phyloP scores from a whole-genome alignment of 2,113 vertebrate genomes.

The Salvelinus sp. region DNA sequence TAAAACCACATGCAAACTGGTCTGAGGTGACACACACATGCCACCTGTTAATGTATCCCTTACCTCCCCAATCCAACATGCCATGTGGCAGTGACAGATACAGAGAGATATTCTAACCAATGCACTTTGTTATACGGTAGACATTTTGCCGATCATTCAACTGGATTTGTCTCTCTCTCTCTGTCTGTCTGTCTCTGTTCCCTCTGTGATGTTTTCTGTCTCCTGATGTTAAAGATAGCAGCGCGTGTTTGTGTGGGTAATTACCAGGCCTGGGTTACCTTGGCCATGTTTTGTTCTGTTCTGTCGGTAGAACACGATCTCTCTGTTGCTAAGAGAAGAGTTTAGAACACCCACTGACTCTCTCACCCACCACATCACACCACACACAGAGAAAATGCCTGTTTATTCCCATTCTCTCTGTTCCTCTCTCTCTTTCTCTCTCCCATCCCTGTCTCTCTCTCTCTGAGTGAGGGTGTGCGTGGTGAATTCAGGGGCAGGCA shows the following conservation, averaged over 20 bases:
- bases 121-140: not conserved
- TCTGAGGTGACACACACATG: not conserved
- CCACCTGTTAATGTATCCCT: slow-evolving; percentile 22
- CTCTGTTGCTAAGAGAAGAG: slow-evolving; percentile 33
- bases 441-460: slow-evolving; percentile 4
- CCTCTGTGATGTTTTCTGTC: not conserved
- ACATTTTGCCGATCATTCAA: not conserved
- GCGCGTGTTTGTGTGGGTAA: not conserved
- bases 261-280: slow-evolving; percentile 11
- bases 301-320: slow-evolving; percentile 15
- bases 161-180: not conserved
- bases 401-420: not conserved
- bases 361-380: not conserved
- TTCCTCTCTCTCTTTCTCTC: not conserved
- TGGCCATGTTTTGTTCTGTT: slow-evolving; percentile 7
- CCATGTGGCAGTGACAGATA: slow-evolving; percentile 40
- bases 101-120: not conserved
- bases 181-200: slow-evolving; percentile 1
- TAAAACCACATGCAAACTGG: not conserved
- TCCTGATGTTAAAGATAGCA: slow-evolving; percentile 1
- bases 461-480: not conserved
- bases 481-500: not conserved
- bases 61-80: no score
- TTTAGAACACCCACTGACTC: slow-evolving; percentile 7
- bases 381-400: no score